Evolutionary conservation across 2,113 vertebrate species (phyloP), one percentile per base, ranked within the genome.

Genomic region (Lophotis ruficrista): DNA sequence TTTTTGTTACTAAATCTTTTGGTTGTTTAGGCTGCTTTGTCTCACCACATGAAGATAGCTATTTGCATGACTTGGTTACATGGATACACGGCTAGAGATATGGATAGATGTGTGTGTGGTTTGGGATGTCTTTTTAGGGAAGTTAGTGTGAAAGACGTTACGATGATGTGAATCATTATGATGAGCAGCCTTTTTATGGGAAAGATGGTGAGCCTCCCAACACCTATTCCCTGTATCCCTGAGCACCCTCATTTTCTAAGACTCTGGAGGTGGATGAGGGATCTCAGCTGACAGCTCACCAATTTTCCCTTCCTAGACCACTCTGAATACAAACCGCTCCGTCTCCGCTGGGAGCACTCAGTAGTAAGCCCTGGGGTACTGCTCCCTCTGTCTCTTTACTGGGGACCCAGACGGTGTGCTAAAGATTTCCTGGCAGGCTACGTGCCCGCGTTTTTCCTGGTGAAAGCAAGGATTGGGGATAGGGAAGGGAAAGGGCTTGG

Each of bases 361-460:
- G 33, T 22, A 83, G n/a, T 66, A 61, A 82, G 51, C n/a, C 31
- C n/a, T 22, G 51, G 58, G 37, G 54, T 84, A 37, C 47, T 90
- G 47, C 28, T 94, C 21, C 54, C 10, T 43, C 3, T 1, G 2
- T 76, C 25, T 85, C 28, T 16, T 48, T 41, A 33, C 1, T n/a
- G 41, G 23, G 50, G 10, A 77, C 24, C 27, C 57, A 61, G 60
- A 43, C 9, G 22, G 14, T 15, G 4, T 71, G 83, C 66, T 43
- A 6, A 64, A 65, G 50, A 51, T 31, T 83, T 86, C 21, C 35
- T n/a, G 53, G 28, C 66, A 76, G 53, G 18, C 38, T 14, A 2
- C 0, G 2, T 53, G 45, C 68, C 68, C 35, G 5, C 0, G 0
- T 65, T 72, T 60, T 77, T 45, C 41, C n/a, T 89, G 35, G 71